phyloP scores from a whole-genome alignment of 2,797 vertebrate genomes.

The Poliocrania exsul region DNA sequence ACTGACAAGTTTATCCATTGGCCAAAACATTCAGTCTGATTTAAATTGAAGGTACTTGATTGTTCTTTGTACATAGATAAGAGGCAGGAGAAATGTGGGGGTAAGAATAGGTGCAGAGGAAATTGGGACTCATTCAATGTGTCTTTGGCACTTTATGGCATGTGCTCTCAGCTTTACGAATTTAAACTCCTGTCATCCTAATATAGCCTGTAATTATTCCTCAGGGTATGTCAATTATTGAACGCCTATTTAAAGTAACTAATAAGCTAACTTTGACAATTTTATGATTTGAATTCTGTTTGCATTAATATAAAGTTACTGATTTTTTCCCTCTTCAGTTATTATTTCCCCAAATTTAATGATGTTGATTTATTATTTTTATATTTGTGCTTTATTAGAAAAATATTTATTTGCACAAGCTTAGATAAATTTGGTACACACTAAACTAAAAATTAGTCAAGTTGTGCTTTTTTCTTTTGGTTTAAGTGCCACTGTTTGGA shows the following conservation, averaged over 20 bases:
- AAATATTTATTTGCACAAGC: neutral
- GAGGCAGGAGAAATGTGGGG: neutral
- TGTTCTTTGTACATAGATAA: neutral
- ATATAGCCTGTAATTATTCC: conserved; percentile 59
- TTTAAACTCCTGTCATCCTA: conserved; percentile 47
- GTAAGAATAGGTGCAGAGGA: neutral
- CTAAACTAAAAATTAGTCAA: neutral
- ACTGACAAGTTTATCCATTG: neutral
- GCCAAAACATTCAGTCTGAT: neutral
- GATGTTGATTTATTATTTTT: conserved; percentile 23
- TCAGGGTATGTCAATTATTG: conserved; percentile 35
- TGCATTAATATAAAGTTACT: neutral
- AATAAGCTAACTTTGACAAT: conserved; percentile 32
- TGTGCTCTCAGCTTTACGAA: neutral
- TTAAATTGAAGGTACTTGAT: neutral
- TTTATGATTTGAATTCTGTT: neutral
- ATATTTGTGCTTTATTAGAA: conserved; percentile 30
- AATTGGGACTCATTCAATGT: neutral
- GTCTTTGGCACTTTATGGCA: neutral
- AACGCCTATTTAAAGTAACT: conserved; percentile 53
- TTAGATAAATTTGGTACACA: neutral
- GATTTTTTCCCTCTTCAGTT: neutral
- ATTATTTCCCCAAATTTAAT: neutral
- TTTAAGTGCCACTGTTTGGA: neutral
- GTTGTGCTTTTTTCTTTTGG: neutral